phyloP scores from a whole-genome alignment of 2,113 vertebrate species.

The Mesitornis unicolor region DNA sequence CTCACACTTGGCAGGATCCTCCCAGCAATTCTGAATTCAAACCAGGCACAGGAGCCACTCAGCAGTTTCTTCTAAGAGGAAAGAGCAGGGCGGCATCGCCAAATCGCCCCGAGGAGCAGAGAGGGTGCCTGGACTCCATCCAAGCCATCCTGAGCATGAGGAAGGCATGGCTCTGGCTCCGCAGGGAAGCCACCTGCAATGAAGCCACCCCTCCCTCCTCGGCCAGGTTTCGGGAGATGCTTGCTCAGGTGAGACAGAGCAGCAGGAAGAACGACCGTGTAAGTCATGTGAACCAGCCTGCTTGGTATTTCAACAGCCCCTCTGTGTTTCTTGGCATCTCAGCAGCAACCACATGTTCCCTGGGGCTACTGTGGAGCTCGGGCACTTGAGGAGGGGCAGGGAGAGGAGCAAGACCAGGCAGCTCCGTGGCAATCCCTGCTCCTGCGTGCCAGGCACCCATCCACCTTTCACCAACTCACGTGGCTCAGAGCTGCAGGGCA shows the following conservation, averaged over 20 bases:
- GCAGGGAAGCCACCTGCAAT: background rate
- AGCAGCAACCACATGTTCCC: background rate
- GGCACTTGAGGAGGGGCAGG: background rate
- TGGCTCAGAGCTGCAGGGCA: background rate
- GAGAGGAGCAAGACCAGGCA: background rate
- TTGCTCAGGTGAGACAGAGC: background rate
- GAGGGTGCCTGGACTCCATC: background rate
- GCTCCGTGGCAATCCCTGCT: background rate
- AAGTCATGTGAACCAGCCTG: background rate
- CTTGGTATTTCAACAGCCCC: background rate
- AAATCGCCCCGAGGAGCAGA: background rate
- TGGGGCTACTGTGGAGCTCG: background rate
- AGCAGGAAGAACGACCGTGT: background rate
- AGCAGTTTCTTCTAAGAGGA: background rate
- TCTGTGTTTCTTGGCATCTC: background rate
- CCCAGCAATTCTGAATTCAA: background rate
- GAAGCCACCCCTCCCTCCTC: background rate
- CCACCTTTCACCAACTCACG: background rate
- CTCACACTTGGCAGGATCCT: background rate
- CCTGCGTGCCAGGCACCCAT: background rate
- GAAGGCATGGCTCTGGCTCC: fast-evolving
- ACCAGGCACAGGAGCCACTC: background rate
- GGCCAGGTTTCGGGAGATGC: background rate
- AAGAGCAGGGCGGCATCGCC: background rate
- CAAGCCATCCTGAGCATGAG: background rate